Base-by-base conservation (phyloP, 2,113 vertebrate genomes). In the Romanogobio albipinnatus region DNA sequence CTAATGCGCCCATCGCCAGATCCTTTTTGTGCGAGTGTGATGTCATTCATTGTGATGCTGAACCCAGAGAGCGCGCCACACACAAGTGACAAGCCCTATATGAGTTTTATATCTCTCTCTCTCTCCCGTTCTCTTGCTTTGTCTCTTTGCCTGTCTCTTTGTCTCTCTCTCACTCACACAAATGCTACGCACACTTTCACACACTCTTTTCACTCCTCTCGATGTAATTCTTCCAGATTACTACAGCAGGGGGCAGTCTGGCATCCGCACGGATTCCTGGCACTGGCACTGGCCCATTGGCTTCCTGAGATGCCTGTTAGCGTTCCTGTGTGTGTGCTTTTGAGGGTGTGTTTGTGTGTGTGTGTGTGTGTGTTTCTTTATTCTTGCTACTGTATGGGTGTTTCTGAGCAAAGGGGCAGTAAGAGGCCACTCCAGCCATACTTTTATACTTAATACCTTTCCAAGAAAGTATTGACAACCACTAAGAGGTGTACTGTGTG, bases 201-300 rank as follows among this genome's bases (percentile, higher is more conserved):
- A 68, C 78, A 71, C 56, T 36, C 83, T 64, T 82, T 66, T 76
- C 79, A 68, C 80, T 75, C 79, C 36, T 85, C 79, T 83, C 11
- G 4, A 61, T 88, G 86, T 85, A 86, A 89, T 87, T 89, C 85
- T 87, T 90, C 83, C 86, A 86, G 87, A 84, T 86, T 83, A 85
- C 64, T 88, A 86, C 90, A 87, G 84, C 87, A 90, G 88, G 85
- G 90, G 89, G 87, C 89, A 91, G 88, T 84, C 90, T 90, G 90
- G 87, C 88, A 88, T 87, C 88, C 89, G n/a, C 66, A 78, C 76
- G 59, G 59, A 78, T 75, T 71, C 66, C 73, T 83, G 87, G 87
- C 82, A 76, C 76, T 76, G 83, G 36, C 61, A 78, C 81, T 75
- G 84, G 75, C 76, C 86, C n/a, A 29, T 86, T 90, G 89, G 90